phyloP scores from a whole-genome alignment of 2,888 invertebrate genomes.

The Tortrix viridana region DNA sequence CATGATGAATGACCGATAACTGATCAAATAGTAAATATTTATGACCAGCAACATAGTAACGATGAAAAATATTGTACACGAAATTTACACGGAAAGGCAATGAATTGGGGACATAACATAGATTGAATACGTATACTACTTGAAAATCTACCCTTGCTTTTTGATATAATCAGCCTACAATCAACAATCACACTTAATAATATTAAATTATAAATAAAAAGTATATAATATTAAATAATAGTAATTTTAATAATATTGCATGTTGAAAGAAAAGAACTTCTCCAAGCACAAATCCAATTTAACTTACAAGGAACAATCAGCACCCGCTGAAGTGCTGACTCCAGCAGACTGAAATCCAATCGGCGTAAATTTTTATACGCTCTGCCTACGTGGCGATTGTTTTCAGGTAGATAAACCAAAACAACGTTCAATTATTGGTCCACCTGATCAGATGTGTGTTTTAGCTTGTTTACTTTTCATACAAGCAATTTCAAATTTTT shows the following conservation, averaged over 20 bases:
- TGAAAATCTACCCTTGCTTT: too few species aligned
- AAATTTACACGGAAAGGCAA: background rate
- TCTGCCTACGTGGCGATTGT: background rate
- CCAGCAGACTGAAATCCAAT: background rate
- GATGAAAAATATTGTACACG: background rate
- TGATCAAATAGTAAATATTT: background rate
- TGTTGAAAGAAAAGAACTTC: too few species aligned
- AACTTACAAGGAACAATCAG: conserved; percentile 6
- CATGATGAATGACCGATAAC: background rate
- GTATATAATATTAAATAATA: too few species aligned
- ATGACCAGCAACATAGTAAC: conserved; percentile 4
- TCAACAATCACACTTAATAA: too few species aligned
- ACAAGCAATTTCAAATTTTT: too few species aligned
- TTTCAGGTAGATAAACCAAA: background rate
- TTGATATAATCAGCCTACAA: background rate
- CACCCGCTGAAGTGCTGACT: background rate
- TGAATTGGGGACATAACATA: conserved; percentile 1
- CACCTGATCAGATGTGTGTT: background rate
- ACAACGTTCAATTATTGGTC: background rate
- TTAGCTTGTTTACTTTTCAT: background rate
- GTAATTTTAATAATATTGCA: too few species aligned
- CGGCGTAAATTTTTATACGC: conserved; percentile 1
- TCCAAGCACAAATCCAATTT: background rate
- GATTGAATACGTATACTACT: background rate
- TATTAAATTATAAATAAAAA: too few species aligned